Conservation (phyloP, 2,797 vertebrate genomes). For the Erithacus rubecula region DNA sequence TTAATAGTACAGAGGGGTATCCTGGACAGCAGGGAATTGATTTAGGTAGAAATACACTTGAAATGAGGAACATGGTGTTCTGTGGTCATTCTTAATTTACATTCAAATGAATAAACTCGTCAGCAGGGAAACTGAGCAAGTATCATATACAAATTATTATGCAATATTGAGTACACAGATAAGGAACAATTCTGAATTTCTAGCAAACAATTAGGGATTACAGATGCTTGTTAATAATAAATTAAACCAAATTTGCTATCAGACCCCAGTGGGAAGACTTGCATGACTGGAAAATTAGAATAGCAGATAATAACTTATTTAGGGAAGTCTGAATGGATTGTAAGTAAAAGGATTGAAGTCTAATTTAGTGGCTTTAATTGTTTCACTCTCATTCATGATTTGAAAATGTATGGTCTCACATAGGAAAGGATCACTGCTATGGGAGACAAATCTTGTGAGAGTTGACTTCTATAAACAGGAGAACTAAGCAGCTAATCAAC, state of each 20-base stretch:
- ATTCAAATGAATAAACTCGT: neutral
- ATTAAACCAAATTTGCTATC: neutral
- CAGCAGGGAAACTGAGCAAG: neutral
- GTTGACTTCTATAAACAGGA: neutral
- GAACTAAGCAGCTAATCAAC: neutral
- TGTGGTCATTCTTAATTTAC: neutral
- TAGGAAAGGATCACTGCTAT: neutral
- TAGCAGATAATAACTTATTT: neutral
- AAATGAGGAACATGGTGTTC: neutral
- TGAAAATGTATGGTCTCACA: neutral
- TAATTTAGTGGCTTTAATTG: neutral
- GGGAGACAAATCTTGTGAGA: neutral
- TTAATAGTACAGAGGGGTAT: neutral
- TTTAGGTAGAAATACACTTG: neutral
- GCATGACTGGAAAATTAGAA: neutral
- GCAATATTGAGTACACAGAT: neutral
- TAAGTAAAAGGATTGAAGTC: neutral
- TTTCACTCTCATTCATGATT: neutral
- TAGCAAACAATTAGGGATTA: neutral
- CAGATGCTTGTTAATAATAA: neutral
- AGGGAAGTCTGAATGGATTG: neutral
- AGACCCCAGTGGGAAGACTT: neutral
- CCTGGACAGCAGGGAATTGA: neutral
- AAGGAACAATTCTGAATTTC: neutral
- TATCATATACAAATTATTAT: neutral